phyloP scores from a whole-genome alignment of 2,113 vertebrate species.

The Coryphaenoides rupestris region DNA sequence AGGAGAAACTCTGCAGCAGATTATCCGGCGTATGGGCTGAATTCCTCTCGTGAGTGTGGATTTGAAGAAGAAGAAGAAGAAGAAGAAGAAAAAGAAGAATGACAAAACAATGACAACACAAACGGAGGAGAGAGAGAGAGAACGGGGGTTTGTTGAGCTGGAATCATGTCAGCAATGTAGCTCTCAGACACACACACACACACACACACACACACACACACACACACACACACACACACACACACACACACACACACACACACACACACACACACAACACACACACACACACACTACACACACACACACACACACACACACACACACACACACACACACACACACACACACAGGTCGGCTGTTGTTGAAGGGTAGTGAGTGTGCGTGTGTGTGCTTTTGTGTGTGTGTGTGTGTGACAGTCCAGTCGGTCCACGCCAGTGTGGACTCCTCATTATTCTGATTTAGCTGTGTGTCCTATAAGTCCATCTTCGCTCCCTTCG shows the following conservation, averaged over 20 bases:
- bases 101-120: constrained; percentile 23
- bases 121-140: constrained; percentile 24
- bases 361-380: constrained; percentile 45
- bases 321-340: constrained; percentile 68
- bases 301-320: constrained; percentile 55
- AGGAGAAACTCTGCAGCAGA: constrained; percentile 28
- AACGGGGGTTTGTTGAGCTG: constrained; percentile 50
- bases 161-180: constrained; percentile 55
- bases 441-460: constrained; percentile 75
- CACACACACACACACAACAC: constrained; percentile 61
- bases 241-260: constrained; percentile 65
- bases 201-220: constrained; percentile 65
- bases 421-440: constrained; percentile 59
- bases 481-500: constrained; percentile 63
- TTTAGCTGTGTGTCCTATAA: constrained; percentile 63
- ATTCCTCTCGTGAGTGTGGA: constrained; percentile 26
- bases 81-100: too few species aligned
- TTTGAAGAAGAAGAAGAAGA: constrained; percentile 7
- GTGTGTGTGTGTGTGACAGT: constrained; percentile 56
- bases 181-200: constrained; percentile 56
- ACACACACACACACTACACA: constrained; percentile 67
- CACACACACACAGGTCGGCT: constrained; percentile 41
- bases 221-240: constrained; percentile 65
- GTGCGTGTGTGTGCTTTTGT: constrained; percentile 8
- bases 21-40: constrained; percentile 19